These are phyloP conservation scores for Pantelozetes paolii DNA, from an alignment of 2,888 invertebrate genomes.

Conservation along the genomic window DNA sequence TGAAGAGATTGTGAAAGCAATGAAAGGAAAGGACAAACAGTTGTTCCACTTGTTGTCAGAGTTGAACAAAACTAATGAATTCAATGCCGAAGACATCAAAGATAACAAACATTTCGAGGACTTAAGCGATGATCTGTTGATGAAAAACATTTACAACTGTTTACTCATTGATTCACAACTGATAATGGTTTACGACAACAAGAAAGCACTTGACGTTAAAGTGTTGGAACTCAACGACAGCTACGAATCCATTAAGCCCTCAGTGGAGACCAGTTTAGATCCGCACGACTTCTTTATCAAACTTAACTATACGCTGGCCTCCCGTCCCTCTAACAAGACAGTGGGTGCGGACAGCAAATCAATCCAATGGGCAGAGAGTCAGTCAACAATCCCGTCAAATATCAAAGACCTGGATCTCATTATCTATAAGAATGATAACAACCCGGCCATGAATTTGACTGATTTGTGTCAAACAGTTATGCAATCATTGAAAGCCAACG, in stretches of 20 bases:
- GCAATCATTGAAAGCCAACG: slow-evolving; percentile 63
- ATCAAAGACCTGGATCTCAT: slow-evolving; percentile 25
- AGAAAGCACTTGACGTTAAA: not conserved
- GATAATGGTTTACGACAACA: not conserved
- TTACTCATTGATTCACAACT: not conserved
- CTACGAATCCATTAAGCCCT: not conserved
- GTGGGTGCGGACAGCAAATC: not conserved
- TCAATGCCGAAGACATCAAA: not conserved
- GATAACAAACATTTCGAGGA: not conserved
- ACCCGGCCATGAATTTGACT: slow-evolving; percentile 37
- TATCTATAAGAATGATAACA: slow-evolving; percentile 31
- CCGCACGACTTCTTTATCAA: slow-evolving; percentile 18
- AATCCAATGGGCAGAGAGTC: not conserved
- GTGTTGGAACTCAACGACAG: slow-evolving; percentile 33
- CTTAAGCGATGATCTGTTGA: not conserved
- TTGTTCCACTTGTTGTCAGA: not conserved
- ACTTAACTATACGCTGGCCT: slow-evolving; percentile 17
- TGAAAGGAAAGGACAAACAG: not conserved
- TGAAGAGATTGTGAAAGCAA: not conserved
- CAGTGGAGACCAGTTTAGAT: not conserved
- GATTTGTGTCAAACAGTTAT: slow-evolving; percentile 47
- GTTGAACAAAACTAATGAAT: not conserved
- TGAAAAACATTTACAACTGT: no score
- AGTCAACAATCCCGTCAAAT: slow-evolving; percentile 23
- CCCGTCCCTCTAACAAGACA: no score